Conservation (phyloP, 1,140 invertebrate genomes). For the Stegodyphus dumicola region DNA sequence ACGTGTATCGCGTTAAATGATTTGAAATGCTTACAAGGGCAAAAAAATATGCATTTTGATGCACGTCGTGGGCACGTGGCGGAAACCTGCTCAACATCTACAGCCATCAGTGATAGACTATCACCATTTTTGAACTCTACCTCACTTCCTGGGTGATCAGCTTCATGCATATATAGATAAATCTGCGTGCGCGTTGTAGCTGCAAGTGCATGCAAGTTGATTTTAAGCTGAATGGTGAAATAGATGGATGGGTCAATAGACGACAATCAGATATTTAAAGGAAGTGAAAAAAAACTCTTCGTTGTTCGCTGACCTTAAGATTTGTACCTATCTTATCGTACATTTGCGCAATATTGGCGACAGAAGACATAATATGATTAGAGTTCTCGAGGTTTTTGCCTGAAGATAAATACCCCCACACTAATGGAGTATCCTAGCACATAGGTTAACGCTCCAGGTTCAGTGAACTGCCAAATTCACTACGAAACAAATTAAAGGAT, state of each 20-base stretch:
- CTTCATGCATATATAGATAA: too few species aligned
- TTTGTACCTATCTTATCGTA: slow-evolving; percentile 40
- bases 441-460: slow-evolving; percentile 44
- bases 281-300: slow-evolving; percentile 1
- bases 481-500: background rate
- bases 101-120: too few species aligned
- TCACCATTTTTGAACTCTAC: too few species aligned
- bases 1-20: too few species aligned
- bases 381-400: slow-evolving; percentile 10
- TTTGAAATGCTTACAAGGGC: too few species aligned
- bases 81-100: too few species aligned
- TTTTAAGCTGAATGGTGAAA: background rate
- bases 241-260: slow-evolving; percentile 35
- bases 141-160: too few species aligned
- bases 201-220: background rate
- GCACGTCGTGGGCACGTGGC: too few species aligned
- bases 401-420: slow-evolving; percentile 23
- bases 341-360: slow-evolving; percentile 6
- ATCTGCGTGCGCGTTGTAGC: too few species aligned
- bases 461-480: slow-evolving; percentile 17
- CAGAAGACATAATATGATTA: slow-evolving; percentile 37
- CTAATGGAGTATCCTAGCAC: background rate
- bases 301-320: slow-evolving; percentile 54
- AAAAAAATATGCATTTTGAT: too few species aligned
- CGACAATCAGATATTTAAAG: slow-evolving; percentile 8